These are phyloP conservation scores for Synanthedon andrenaeformis DNA, from an alignment of 2,888 invertebrate species.

Conservation along the genomic window DNA sequence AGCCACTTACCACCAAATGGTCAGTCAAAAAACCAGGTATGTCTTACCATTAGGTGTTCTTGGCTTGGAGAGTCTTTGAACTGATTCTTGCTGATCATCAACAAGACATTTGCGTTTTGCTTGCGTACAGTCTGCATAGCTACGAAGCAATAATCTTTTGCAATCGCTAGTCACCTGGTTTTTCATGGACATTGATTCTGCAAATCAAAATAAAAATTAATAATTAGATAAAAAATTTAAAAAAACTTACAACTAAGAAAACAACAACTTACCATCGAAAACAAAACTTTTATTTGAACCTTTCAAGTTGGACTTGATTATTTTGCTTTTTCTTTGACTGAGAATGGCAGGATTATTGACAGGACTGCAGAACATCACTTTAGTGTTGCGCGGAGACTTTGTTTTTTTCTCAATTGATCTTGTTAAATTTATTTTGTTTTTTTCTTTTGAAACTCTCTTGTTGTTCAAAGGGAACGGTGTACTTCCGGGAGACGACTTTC, in stretches of 20 bases:
- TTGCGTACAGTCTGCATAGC: slow-evolving; percentile 29
- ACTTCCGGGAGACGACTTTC: slow-evolving; percentile 36
- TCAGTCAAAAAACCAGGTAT: too few relatives aligned
- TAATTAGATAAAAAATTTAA: not conserved
- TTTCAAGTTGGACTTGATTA: slow-evolving; percentile 61
- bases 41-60: slow-evolving; percentile 37
- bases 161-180: slow-evolving; percentile 38
- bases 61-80: slow-evolving; percentile 40
- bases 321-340: slow-evolving; percentile 35
- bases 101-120: slow-evolving; percentile 38
- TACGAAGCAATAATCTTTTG: slow-evolving; percentile 51
- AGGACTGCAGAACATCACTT: slow-evolving; percentile 61
- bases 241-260: not conserved
- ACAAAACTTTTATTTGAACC: slow-evolving; percentile 62
- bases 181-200: slow-evolving; percentile 11
- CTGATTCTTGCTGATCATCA: slow-evolving; percentile 33
- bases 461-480: slow-evolving; percentile 39
- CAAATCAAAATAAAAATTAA: not conserved
- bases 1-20: too few relatives aligned
- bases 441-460: slow-evolving; percentile 28
- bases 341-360: slow-evolving; percentile 29
- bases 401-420: slow-evolving; percentile 45
- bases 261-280: slow-evolving; percentile 39
- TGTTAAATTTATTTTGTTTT: slow-evolving; percentile 38
- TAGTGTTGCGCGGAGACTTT: slow-evolving; percentile 26